A percentile compares a stretch with the other conserved stretches of the same genome.
Conservation (phyloP, 2,797 vertebrate genomes). For the Mormyrus proboscirostris region DNA sequence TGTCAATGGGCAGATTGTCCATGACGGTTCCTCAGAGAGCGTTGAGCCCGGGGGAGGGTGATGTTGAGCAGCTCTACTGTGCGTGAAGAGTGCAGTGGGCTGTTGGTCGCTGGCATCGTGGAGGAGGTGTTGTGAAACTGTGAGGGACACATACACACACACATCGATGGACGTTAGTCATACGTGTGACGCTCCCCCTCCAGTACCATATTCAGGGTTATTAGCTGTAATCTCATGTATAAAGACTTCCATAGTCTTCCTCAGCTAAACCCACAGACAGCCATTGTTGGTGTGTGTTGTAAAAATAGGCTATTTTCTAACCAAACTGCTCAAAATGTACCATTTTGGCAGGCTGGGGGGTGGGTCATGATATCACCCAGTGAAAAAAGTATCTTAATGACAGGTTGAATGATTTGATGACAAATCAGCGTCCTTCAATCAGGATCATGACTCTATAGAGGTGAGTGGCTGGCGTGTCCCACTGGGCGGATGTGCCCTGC, state of each 20-base stretch:
- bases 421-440: neutral
- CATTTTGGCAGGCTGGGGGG: neutral
- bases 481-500: neutral
- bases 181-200: neutral
- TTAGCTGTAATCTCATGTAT: neutral
- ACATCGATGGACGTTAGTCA: neutral
- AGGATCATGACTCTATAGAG: neutral
- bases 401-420: neutral
- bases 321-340: neutral
- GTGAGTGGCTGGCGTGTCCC: neutral
- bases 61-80: neutral
- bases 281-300: neutral
- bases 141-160: neutral
- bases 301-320: neutral
- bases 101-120: neutral
- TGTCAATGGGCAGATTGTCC: neutral
- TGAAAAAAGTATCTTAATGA: neutral
- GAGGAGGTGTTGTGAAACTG: neutral
- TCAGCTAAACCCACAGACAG: neutral
- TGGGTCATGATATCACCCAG: neutral
- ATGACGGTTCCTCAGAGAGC: neutral
- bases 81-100: neutral
- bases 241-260: neutral
- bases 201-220: neutral
- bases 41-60: neutral